phyloP scores from a whole-genome alignment of 2,888 invertebrate genomes.

The Mantis religiosa region DNA sequence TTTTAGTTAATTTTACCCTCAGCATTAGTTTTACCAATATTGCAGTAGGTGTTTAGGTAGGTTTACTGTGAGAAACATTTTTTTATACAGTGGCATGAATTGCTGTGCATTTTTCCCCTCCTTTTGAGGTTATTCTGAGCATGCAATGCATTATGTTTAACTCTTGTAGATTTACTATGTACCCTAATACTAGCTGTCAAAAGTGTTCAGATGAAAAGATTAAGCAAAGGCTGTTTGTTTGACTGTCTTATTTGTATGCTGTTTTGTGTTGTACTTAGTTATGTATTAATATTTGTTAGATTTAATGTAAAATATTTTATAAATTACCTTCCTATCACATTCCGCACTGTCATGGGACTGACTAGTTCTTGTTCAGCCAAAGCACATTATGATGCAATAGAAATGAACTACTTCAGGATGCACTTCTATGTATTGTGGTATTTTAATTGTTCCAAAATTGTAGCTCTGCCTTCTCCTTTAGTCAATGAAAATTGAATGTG shows the following conservation, averaged over 20 bases:
- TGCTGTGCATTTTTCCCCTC: not conserved
- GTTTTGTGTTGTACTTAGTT: not conserved
- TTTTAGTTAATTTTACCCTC: no score
- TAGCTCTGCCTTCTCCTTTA: not conserved
- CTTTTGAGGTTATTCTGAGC: not conserved
- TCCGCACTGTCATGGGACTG: not conserved
- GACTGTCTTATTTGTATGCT: not conserved
- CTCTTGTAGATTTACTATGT: not conserved
- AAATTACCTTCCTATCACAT: not conserved
- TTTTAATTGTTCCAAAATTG: not conserved
- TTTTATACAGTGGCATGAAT: not conserved
- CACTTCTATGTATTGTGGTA: not conserved
- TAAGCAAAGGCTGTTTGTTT: not conserved
- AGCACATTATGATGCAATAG: not conserved
- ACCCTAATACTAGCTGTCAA: not conserved
- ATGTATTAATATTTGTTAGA: not conserved
- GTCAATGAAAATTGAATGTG: not conserved
- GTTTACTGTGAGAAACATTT: not conserved
- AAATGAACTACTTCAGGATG: not conserved
- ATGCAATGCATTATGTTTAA: not conserved
- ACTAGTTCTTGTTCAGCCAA: not conserved
- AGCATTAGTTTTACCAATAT: no score
- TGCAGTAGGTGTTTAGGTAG: no score
- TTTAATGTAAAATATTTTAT: not conserved
- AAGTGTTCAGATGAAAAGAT: not conserved